These are phyloP conservation scores for Elaphurus davidianus DNA, from an alignment of 2,113 vertebrate genomes.

Conservation along the genomic window DNA sequence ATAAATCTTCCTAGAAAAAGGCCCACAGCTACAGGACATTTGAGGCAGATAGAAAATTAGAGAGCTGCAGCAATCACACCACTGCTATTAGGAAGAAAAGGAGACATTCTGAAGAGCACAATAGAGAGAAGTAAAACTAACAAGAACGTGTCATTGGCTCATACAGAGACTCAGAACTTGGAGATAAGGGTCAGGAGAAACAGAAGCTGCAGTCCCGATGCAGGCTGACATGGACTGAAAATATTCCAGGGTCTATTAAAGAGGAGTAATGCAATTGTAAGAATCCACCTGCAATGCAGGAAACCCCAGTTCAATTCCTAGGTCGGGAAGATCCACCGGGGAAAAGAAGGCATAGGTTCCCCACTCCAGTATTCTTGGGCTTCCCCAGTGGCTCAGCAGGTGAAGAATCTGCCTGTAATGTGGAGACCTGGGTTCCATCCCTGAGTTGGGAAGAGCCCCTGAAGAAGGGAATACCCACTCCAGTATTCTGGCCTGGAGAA, in stretches of 20 bases:
- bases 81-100: background rate
- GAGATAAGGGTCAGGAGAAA: background rate
- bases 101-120: background rate
- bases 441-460: background rate
- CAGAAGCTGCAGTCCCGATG: background rate
- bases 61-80: background rate
- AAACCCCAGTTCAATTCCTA: background rate
- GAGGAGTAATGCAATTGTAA: background rate
- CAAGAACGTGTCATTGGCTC: background rate
- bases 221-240: background rate
- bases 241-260: rapidly evolving
- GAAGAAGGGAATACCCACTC: background rate
- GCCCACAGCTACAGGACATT: background rate
- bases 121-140: background rate
- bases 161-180: background rate
- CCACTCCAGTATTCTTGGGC: background rate
- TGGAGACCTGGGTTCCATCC: background rate
- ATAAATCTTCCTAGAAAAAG: background rate
- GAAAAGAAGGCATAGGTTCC: background rate
- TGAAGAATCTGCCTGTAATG: background rate
- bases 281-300: background rate
- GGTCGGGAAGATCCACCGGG: background rate
- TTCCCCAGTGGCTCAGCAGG: background rate
- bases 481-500: background rate
- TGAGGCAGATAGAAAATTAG: background rate